Conservation (phyloP, 2,113 vertebrate species). For the Seriola aureovittata region DNA sequence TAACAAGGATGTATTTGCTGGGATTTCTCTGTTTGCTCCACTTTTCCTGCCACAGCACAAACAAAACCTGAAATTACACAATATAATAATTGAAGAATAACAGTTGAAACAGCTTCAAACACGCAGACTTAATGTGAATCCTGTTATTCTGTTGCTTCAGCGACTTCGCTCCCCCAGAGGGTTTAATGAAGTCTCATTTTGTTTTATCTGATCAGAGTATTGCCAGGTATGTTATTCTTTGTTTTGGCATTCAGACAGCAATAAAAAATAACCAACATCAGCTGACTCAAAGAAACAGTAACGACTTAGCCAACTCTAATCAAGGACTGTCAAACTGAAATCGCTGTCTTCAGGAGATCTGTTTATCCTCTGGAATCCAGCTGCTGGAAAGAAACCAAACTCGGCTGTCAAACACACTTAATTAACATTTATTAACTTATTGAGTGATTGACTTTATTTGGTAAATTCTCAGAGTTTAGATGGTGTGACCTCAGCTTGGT, state of each 20-base stretch:
- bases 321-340: background rate
- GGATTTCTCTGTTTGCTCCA: background rate
- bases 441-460: too few relatives aligned
- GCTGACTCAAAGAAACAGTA: background rate
- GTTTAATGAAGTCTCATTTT: conserved; percentile 40
- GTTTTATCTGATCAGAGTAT: conserved; percentile 25
- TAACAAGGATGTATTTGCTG: background rate
- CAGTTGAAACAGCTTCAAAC: background rate
- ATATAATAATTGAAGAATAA: background rate
- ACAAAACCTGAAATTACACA: background rate
- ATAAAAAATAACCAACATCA: background rate
- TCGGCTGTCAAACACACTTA: too few relatives aligned
- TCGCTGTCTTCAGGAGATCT: accelerated
- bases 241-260: background rate
- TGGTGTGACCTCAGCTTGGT: too few relatives aligned
- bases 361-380: background rate
- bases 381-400: background rate
- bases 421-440: too few relatives aligned
- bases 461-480: too few relatives aligned
- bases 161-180: background rate
- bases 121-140: background rate
- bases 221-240: conserved; percentile 8
- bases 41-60: background rate
- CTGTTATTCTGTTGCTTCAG: background rate
- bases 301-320: background rate